A percentile compares a stretch with the other conserved stretches of the same genome.
These are phyloP conservation scores for Enteromius argenteus DNA, from an alignment of 2,797 vertebrate genomes.

Conservation along the genomic window DNA sequence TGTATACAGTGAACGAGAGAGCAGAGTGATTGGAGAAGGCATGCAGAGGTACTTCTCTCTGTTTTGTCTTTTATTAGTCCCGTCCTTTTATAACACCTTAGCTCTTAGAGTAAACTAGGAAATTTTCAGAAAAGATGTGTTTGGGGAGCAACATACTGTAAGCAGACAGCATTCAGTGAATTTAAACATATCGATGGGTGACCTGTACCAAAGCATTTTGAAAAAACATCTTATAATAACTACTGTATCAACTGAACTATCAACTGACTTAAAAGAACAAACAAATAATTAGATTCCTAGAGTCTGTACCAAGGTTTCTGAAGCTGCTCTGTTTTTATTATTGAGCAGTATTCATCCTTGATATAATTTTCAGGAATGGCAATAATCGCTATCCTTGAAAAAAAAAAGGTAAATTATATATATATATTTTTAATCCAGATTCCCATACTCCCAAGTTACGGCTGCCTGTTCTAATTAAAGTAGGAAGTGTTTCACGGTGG, in stretches of 20 bases:
- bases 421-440: no score
- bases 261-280: no score
- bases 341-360: background rate
- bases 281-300: background rate
- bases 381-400: background rate
- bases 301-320: background rate
- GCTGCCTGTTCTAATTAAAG: slow-evolving; percentile 16
- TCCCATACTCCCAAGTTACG: background rate
- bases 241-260: no score
- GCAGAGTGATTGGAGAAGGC: background rate
- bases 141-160: background rate
- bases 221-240: background rate
- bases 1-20: slow-evolving; percentile 4
- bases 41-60: slow-evolving; percentile 44
- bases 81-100: background rate
- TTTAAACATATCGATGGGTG: background rate
- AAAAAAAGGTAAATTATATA: no score
- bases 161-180: background rate
- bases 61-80: background rate
- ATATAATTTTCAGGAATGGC: background rate
- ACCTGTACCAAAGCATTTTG: background rate
- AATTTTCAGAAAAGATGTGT: background rate
- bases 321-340: background rate
- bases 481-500: background rate
- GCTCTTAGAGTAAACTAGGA: background rate